Base-by-base conservation (phyloP, 2,888 invertebrate genomes). In the Podotricha telesiphe region DNA sequence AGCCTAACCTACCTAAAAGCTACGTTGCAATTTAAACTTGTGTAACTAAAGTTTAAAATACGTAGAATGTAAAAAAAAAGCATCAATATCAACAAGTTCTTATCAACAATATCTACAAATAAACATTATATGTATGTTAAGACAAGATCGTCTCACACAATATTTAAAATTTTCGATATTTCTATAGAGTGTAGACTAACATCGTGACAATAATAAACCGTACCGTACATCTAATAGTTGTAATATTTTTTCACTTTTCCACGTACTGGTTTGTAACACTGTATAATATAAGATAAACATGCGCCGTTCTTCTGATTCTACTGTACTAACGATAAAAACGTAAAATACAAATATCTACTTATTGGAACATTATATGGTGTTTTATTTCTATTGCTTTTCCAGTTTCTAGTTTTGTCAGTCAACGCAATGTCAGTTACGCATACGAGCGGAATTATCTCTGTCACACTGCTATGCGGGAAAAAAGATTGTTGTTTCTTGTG, bases 221-320 rank as follows among this genome's bases (percentile, higher is more conserved):
- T 56, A 80, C 80, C 82, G 82, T 80, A 79, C 77, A 79, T 73
- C 70, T 74, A 67, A 78, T 77, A 77, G 73, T 81, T 82, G 76
- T 79, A 77, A 77, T 89, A 90, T 91, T 91, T 91, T 91, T 90
- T 80, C 90, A 92, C 87, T 89, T 90, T 91, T 89, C 80, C 87
- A 90, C 82, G 74, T 80, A 73, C 77, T 75, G 79, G 74, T 74
- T 76, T 76, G 70, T 72, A 76, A 76, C 76, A 74, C 73, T 51
- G 53, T 20, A 45, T 51, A 15, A 17, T 55, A 55, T 17, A 55
- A 55, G 55, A 55, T 70, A 69, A 72, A 71, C 67, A 75, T 74
- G 76, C 72, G 70, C 74, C 72, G 75, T 73, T 72, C 70, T 74
- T 76, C 74, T 74, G 69, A 65, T 72, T 70, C 70, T 76, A 74